Evolutionary conservation across 2,113 vertebrate genomes (phyloP).

Genomic region (Lutjanus erythropterus): DNA sequence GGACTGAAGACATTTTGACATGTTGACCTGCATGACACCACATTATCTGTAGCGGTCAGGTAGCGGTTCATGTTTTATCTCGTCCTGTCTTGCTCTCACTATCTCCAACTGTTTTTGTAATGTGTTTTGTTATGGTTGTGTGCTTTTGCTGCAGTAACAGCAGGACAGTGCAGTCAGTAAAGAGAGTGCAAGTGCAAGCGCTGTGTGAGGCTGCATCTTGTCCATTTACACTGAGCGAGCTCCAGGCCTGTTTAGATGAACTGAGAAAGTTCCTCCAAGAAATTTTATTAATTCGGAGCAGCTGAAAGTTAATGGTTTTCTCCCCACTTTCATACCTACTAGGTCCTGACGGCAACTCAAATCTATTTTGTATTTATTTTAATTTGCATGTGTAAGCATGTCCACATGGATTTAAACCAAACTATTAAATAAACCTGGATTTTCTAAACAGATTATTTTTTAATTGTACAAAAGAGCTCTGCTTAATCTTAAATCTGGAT

Average conservation of each 20-base stretch:
- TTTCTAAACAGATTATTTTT: no score
- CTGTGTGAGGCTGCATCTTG: not conserved
- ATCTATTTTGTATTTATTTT: no score
- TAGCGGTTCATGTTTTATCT: not conserved
- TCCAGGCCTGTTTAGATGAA: not conserved
- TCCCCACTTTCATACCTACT: no score
- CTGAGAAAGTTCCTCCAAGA: no score
- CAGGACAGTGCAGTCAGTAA: not conserved
- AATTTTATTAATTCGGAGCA: no score
- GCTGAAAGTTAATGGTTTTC: no score
- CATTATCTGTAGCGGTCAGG: not conserved
- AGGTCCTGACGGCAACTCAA: no score
- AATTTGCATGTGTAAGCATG: no score
- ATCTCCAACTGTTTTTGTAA: not conserved
- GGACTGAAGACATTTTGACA: not conserved
- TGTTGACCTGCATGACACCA: not conserved
- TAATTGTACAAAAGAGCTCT: no score
- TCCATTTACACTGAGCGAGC: not conserved
- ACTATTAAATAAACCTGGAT: no score
- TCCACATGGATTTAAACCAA: no score
- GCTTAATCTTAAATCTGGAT: no score
- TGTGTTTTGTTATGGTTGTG: slow-evolving; percentile 2
- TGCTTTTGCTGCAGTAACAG: not conserved
- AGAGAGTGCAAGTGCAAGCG: not conserved
- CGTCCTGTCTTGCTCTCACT: slow-evolving; percentile 1